Evolutionary conservation across 2,797 vertebrate species (phyloP), one percentile per base, ranked within the genome.

Genomic region (Enteromius viviparus): DNA sequence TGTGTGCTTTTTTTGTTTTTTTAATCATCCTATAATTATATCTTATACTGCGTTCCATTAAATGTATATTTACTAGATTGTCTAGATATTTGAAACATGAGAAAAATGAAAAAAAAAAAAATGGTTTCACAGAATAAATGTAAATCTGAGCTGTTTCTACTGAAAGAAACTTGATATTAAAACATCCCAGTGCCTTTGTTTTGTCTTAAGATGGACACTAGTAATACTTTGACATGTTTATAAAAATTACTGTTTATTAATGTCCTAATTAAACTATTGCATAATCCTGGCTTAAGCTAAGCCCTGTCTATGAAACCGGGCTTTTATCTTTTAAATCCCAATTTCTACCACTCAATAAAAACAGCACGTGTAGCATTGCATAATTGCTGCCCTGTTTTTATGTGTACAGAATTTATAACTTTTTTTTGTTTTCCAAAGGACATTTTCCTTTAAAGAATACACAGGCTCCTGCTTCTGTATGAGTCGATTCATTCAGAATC

Each of bases 51-150:
- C 34, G 17, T 76, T 58, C 29, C 51, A 55, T 58, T 7, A 40
- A 10, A 17, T 76, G 72, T 34, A 58, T n/a, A 40, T 76, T 76
- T 74, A n/a, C 19, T 4, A 37, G 49, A 74, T 55, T 11, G n/a
- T 53, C 71, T 75, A 11, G 19, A 15, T n/a, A n/a, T 37, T 37
- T 11, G 19, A 15, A 32, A 32, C 32, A 55, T 37, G 71, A 15
- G 29, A n/a, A 40, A 60, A 42, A n/a, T n/a, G n/a, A n/a, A n/a
- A n/a, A n/a, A n/a, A n/a, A n/a, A n/a, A n/a, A n/a, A n/a, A n/a
- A n/a, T n/a, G n/a, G n/a, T n/a, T n/a, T n/a, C 45, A 47, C 12
- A 14, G 45, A 47, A 3, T 10, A 14, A 47, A 47, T 47, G 45
- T 47, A 14, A 47, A 47, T 47, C 45, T 47, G 45, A 12, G 45